These are phyloP conservation scores for Aldrovandia affinis DNA, from an alignment of 2,797 vertebrate species.

Conservation along the genomic window DNA sequence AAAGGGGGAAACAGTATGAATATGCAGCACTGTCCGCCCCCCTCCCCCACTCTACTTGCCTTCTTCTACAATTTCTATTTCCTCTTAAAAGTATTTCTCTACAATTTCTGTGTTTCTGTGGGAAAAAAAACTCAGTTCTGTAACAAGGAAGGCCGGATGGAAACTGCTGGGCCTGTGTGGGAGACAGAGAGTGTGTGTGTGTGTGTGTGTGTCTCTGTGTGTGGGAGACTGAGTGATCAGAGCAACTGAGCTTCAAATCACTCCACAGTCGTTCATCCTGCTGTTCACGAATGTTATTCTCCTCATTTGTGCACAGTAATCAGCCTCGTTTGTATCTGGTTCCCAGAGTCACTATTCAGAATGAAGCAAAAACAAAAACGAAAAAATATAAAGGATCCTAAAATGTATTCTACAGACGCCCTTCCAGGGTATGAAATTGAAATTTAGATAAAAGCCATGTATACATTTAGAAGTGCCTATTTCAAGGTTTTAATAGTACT, in stretches of 20 bases:
- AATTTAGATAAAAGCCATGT: background rate
- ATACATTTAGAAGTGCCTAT: background rate
- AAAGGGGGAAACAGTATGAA: background rate
- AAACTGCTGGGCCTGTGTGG: background rate
- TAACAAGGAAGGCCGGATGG: background rate
- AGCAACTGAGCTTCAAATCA: background rate
- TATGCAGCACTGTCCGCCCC: background rate
- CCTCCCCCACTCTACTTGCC: background rate
- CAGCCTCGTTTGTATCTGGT: background rate
- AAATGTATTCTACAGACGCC: background rate
- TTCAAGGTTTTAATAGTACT: background rate
- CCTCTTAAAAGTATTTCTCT: too few relatives aligned
- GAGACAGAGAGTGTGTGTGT: too few relatives aligned
- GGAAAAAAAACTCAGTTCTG: background rate
- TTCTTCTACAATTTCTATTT: background rate
- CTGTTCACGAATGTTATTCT: background rate
- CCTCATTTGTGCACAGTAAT: background rate
- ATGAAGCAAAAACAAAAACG: background rate
- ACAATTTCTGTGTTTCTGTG: too few relatives aligned
- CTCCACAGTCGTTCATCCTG: background rate
- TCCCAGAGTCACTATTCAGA: background rate
- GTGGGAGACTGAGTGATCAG: background rate
- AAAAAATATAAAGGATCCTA: background rate
- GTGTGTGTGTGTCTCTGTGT: too few relatives aligned
- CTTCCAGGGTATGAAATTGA: background rate